phyloP scores from a whole-genome alignment of 2,888 invertebrate species.

The Andrena trimmerana region DNA sequence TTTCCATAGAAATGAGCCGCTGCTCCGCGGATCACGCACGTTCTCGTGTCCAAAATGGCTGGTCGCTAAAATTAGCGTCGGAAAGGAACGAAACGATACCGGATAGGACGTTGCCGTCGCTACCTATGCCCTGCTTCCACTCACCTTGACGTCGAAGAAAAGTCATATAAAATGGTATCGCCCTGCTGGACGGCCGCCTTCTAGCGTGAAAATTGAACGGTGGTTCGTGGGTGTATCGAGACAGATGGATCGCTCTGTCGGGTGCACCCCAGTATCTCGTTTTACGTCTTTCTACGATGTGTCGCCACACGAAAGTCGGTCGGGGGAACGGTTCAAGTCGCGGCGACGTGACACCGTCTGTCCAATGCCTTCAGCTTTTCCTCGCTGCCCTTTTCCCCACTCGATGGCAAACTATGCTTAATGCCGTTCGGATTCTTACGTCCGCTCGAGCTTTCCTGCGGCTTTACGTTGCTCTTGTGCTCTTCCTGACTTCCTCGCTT shows the following conservation, averaged over 20 bases:
- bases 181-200: conserved; percentile 91
- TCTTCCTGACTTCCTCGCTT: conserved; percentile 36
- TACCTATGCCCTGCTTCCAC: conserved; percentile 79
- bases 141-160: conserved; percentile 97
- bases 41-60: conserved; percentile 82
- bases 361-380: conserved; percentile 22
- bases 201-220: conserved; percentile 83
- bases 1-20: conserved; percentile 64
- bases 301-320: conserved; percentile 45
- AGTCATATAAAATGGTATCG: conserved; percentile 98
- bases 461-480: conserved; percentile 42
- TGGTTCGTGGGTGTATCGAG: conserved; percentile 72
- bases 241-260: conserved; percentile 82
- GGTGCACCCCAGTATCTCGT: conserved; percentile 75
- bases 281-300: conserved; percentile 56
- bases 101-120: conserved; percentile 27
- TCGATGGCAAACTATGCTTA: conserved; percentile 25
- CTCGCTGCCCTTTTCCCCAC: background rate
- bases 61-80: conserved; percentile 80
- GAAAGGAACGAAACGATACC: conserved; percentile 40
- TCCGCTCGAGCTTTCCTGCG: conserved; percentile 15
- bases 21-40: conserved; percentile 66
- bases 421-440: conserved; percentile 30
- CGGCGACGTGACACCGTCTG: conserved; percentile 45
- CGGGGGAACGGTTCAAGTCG: conserved; percentile 37